Evolutionary conservation across 2,888 invertebrate genomes (phyloP).

Genomic region (Napeogenes inachia): DNA sequence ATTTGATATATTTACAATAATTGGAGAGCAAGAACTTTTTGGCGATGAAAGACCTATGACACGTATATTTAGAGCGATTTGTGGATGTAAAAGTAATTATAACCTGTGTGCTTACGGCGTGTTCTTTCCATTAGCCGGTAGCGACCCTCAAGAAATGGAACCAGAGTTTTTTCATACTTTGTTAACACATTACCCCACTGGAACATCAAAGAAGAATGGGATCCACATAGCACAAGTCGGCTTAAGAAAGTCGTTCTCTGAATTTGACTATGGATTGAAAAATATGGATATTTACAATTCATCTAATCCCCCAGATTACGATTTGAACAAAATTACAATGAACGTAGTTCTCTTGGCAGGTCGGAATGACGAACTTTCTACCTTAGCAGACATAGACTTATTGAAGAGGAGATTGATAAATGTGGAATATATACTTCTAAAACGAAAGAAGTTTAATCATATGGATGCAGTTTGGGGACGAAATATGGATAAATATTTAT

Average conservation of each 20-base stretch:
- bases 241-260: slow-evolving; percentile 29
- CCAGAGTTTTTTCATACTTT: slow-evolving; percentile 48
- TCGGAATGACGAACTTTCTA: slow-evolving; percentile 71
- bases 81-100: slow-evolving; percentile 31
- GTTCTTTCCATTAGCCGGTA: slow-evolving; percentile 65
- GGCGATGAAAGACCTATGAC: slow-evolving; percentile 25
- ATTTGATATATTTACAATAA: slow-evolving; percentile 57
- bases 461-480: slow-evolving; percentile 42
- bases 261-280: slow-evolving; percentile 34
- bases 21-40: slow-evolving; percentile 36
- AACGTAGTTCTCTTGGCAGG: slow-evolving; percentile 60
- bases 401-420: slow-evolving; percentile 38
- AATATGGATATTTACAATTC: slow-evolving; percentile 34
- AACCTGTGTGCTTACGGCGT: slow-evolving; percentile 42
- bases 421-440: slow-evolving; percentile 37
- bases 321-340: slow-evolving; percentile 39
- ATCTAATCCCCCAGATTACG: slow-evolving; percentile 35
- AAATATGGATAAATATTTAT: slow-evolving; percentile 41
- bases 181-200: slow-evolving; percentile 39
- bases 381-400: slow-evolving; percentile 35
- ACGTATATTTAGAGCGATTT: slow-evolving; percentile 20
- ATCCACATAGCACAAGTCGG: slow-evolving; percentile 37
- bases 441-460: slow-evolving; percentile 40
- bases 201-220: slow-evolving; percentile 38
- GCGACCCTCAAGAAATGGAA: slow-evolving; percentile 71